Conservation (phyloP, 92 coral and sea anemone species). For the Pocillopora grandis region DNA sequence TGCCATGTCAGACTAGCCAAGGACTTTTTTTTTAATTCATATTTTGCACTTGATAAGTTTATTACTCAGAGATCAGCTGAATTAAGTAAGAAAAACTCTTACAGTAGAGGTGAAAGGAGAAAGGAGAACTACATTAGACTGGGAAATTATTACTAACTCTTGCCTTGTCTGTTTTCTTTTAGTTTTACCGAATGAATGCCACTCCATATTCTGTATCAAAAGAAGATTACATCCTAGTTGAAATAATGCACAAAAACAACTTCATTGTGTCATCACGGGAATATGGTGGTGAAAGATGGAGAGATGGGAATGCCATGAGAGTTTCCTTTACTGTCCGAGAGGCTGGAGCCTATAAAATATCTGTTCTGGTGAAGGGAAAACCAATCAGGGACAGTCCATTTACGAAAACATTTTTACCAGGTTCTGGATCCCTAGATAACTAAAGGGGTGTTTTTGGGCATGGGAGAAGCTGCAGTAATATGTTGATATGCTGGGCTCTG, state of each 20-base stretch:
- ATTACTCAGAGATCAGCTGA: too few species aligned
- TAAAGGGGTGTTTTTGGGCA: not conserved
- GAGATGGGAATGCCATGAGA: conserved; percentile 54
- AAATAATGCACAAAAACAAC: conserved; percentile 55
- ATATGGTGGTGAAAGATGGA: conserved; percentile 58
- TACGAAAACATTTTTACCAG: conserved; percentile 81
- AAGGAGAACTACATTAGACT: not conserved
- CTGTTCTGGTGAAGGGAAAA: conserved; percentile 67
- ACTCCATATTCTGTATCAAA: conserved; percentile 45
- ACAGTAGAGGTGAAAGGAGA: too few species aligned
- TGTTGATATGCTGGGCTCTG: too few species aligned
- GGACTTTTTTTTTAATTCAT: too few species aligned
- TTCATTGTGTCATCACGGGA: conserved; percentile 60
- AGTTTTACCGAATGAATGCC: conserved; percentile 72
- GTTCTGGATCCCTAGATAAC: conserved; percentile 25
- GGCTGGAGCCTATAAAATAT: conserved; percentile 82
- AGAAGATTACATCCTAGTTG: conserved; percentile 50
- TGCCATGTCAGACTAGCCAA: too few species aligned
- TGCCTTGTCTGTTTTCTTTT: not conserved
- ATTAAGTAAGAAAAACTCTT: too few species aligned
- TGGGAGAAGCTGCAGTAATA: too few species aligned
- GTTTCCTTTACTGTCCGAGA: conserved; percentile 85
- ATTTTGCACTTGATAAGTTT: too few species aligned
- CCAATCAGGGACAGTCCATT: conserved; percentile 87
- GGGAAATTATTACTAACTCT: not conserved